A percentile compares a stretch with the other conserved stretches of the same genome.
Evolutionary conservation across 2,113 vertebrate species (phyloP).

Genomic region (Rhizomys pruinosus): DNA sequence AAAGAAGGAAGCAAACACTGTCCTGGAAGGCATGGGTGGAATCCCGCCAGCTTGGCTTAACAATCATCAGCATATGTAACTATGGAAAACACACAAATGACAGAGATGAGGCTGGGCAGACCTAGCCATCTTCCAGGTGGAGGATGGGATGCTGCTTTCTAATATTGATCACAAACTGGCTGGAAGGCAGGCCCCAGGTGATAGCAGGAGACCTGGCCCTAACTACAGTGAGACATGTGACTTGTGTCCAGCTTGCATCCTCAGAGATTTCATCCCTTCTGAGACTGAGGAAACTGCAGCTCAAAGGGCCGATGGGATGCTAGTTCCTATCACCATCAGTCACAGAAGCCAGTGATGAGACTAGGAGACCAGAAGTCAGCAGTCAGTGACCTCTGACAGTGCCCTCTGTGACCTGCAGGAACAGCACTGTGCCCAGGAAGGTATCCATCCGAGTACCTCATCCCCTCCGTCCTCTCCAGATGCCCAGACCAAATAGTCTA

Average conservation of each 20-base stretch:
- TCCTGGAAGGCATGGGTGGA: fast-evolving
- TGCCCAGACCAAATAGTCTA: neutral
- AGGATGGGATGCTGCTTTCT: fast-evolving
- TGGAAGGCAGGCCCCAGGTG: fast-evolving
- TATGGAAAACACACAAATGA: neutral
- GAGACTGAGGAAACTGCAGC: neutral
- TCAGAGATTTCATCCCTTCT: neutral
- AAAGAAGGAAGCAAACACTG: fast-evolving
- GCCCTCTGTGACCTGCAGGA: neutral
- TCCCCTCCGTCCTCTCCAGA: neutral
- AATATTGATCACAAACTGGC: fast-evolving
- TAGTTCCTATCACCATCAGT: fast-evolving
- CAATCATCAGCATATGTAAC: neutral
- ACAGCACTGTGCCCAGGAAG: neutral
- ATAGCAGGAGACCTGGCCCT: neutral
- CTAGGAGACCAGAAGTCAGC: too few relatives aligned
- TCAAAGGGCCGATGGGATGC: too few relatives aligned
- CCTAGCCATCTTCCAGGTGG: neutral
- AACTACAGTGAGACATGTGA: neutral
- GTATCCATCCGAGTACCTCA: neutral
- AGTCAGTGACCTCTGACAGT: neutral
- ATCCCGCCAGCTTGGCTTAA: neutral
- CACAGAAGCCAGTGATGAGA: fast-evolving
- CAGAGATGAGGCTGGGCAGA: neutral
- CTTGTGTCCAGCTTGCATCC: neutral